phyloP scores from a whole-genome alignment of 2,113 vertebrate species.

The Leptobrachium leishanense region DNA sequence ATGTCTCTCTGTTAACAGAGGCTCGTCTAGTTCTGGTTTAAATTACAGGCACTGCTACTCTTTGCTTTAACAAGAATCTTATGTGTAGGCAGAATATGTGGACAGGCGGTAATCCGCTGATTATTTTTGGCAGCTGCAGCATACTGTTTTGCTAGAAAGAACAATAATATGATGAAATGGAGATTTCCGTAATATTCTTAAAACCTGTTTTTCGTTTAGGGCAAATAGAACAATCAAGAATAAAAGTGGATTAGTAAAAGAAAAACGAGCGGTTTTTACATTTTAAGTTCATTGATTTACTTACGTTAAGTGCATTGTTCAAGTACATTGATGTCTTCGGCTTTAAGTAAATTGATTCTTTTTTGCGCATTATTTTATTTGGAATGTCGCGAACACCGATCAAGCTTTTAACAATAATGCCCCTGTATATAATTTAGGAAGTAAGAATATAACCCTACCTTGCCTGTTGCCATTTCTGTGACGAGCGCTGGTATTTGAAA shows the following conservation, averaged over 20 bases:
- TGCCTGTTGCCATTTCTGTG: too few species aligned
- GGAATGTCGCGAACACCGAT: too few species aligned
- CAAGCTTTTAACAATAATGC: too few species aligned
- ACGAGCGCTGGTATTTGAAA: too few species aligned
- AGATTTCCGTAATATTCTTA: slow-evolving; percentile 38
- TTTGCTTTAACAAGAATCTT: slow-evolving; percentile 2
- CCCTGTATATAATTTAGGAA: too few species aligned
- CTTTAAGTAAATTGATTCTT: too few species aligned
- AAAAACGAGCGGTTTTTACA: neutral
- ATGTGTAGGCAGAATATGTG: neutral
- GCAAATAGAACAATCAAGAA: slow-evolving; percentile 1
- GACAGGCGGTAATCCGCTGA: slow-evolving; percentile 19
- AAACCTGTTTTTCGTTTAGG: slow-evolving; percentile 33
- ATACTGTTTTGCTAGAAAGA: slow-evolving; percentile 25
- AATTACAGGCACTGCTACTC: neutral
- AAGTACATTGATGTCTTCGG: slow-evolving; percentile 1
- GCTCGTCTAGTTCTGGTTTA: neutral
- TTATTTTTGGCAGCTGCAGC: neutral
- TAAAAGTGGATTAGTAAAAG: slow-evolving; percentile 26
- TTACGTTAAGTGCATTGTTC: slow-evolving; percentile 8
- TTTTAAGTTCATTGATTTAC: slow-evolving; percentile 29
- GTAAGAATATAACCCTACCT: too few species aligned
- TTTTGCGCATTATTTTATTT: too few species aligned
- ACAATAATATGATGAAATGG: slow-evolving; percentile 18
- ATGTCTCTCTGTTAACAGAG: too few species aligned